Evolutionary conservation across 2,888 invertebrate species (phyloP).

Genomic region (Coenonympha glycerion): DNA sequence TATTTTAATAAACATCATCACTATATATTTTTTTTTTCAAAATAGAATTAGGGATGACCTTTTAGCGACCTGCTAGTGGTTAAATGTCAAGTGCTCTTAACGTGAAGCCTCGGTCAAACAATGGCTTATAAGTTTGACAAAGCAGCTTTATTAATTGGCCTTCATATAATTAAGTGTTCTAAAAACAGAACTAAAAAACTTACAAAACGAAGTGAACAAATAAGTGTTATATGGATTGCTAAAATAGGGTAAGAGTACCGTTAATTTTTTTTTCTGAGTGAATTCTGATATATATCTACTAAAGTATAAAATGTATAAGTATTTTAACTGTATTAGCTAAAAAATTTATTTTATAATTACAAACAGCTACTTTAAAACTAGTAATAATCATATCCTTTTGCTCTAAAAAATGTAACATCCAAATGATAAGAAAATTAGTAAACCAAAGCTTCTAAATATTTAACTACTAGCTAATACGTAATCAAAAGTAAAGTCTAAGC

Average conservation of each 20-base stretch:
- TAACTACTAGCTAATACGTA: slow-evolving; percentile 20
- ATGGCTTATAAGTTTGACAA: background rate
- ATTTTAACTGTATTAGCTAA: no score
- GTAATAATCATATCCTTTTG: background rate
- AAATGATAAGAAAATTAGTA: slow-evolving; percentile 16
- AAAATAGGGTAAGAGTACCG: no score
- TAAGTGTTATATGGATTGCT: no score
- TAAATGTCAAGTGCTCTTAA: background rate
- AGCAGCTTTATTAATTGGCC: slow-evolving; percentile 3
- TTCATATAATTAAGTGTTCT: background rate
- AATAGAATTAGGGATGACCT: background rate
- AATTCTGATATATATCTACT: no score
- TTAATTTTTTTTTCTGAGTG: no score
- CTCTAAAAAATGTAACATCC: background rate
- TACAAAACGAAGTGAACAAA: no score
- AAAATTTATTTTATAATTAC: no score
- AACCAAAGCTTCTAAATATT: slow-evolving; percentile 20
- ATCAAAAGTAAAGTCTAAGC: slow-evolving; percentile 10
- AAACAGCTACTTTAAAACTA: background rate
- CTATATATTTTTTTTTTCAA: no score
- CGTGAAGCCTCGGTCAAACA: background rate
- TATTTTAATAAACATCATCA: no score
- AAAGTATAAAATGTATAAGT: no score
- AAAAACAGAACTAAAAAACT: no score
- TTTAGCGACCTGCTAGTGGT: background rate